Base-by-base conservation (phyloP, 2,797 vertebrate species). In the Lutjanus argentimaculatus region DNA sequence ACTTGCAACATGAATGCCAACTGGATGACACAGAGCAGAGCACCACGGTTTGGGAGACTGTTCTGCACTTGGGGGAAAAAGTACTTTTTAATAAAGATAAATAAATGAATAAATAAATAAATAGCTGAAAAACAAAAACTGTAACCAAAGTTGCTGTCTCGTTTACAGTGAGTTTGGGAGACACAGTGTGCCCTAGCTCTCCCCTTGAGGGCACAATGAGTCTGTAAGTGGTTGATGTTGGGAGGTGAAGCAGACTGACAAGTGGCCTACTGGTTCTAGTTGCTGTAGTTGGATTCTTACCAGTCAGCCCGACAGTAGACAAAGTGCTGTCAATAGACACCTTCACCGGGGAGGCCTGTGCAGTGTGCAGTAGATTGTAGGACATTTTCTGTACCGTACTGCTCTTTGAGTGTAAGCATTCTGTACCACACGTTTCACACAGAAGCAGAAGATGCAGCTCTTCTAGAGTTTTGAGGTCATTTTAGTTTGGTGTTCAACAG, bases 121-220 rank as follows among this genome's bases (percentile, higher is more conserved):
- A 96, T 95, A 95, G 95, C 94, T 95, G 94, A 94, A 94, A 95
- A 95, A 95, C 95, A 95, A 95, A 95, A 96, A 95, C 95, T 98
- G 97, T 98, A 98, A 99, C 98, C 98, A 99, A 99, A 99, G 98
- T 99, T 99, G 97, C 98, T 99, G 98, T 97, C 95, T 97, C 92
- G 97, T 99, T 99, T 99, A 99, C 98, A 99, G 98, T 99, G 97
- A 99, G 97, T 98, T 98, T 99, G 97, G 97, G 97, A 97, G 97
- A 93, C 84, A 86, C 92, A 81, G 91, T 94, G 96, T 97, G 96
- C 97, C 96, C 95, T 93, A 94, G 96, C 96, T 95, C 95, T 96
- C 93, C 95, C 94, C 90, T 85, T 46, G 85, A 91, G 93, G 97
- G 96, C 91, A 87, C 93, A 85, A 83, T 86, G 90, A 95, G 93